A percentile compares a stretch with the other conserved stretches of the same genome.
Conservation (phyloP, 1,140 invertebrate genomes). For the Branchinecta lynchi region DNA sequence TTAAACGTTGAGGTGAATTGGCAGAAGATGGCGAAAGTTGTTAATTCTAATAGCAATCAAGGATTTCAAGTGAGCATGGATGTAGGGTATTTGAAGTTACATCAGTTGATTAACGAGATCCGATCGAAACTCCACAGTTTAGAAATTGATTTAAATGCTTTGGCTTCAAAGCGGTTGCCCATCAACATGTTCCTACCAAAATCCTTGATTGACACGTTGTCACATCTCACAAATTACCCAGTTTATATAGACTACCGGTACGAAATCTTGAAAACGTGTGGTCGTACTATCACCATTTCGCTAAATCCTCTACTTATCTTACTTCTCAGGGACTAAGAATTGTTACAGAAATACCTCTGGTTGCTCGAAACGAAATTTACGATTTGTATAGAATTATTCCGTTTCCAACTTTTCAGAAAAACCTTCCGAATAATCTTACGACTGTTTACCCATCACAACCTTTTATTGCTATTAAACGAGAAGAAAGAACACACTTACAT, state of each 20-base stretch:
- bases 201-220: background rate
- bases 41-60: background rate
- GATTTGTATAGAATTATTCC: background rate
- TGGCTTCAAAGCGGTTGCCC: background rate
- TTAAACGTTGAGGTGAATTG: background rate
- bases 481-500: background rate
- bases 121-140: background rate
- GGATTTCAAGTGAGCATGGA: background rate
- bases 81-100: background rate
- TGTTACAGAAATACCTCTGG: background rate
- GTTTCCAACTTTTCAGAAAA: background rate
- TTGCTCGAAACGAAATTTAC: background rate
- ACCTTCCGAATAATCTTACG: background rate
- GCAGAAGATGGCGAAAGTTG: background rate
- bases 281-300: background rate
- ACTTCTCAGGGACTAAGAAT: background rate
- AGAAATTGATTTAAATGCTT: slow-evolving; percentile 10
- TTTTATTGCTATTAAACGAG: background rate
- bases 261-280: background rate
- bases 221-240: background rate
- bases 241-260: background rate
- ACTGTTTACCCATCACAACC: background rate
- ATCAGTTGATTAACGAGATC: background rate
- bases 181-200: background rate
- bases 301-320: background rate